Percentiles rank a stretch among this genome's conserved stretches.
phyloP scores from a whole-genome alignment of 1,140 invertebrate genomes.

The Drosophila truncata region DNA sequence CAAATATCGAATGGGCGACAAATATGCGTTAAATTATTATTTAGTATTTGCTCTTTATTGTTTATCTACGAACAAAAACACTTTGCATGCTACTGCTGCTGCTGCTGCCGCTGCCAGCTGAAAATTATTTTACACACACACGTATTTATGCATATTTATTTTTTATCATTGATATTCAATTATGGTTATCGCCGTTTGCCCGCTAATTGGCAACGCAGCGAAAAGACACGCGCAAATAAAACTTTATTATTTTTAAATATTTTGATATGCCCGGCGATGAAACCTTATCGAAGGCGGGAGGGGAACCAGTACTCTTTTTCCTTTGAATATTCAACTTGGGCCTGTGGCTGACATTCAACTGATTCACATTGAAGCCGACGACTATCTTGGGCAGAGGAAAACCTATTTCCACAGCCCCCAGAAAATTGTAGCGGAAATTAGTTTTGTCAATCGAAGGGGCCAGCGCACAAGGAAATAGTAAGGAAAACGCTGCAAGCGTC shows the following conservation, averaged over 20 bases:
- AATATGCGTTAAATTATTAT: conserved; percentile 67
- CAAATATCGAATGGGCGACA: conserved; percentile 55
- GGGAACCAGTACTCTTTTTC: not conserved
- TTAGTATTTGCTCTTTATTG: conserved; percentile 50
- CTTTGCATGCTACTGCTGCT: conserved; percentile 33
- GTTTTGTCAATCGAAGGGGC: conserved; percentile 44
- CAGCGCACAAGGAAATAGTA: conserved; percentile 13
- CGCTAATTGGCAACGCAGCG: conserved; percentile 59
- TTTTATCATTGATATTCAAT: conserved; percentile 76
- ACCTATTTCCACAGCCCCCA: conserved; percentile 12
- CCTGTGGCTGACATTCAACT: conserved; percentile 46
- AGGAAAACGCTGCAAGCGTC: not conserved
- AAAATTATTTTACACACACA: conserved; percentile 23
- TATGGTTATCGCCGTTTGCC: conserved; percentile 67
- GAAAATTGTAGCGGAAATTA: conserved; percentile 45
- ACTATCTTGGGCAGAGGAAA: conserved; percentile 15
- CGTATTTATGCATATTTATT: conserved; percentile 46
- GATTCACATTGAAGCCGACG: conserved; percentile 19
- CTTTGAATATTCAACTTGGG: conserved; percentile 3
- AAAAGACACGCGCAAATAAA: conserved; percentile 61
- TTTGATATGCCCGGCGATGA: conserved; percentile 9
- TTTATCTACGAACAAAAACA: conserved; percentile 53
- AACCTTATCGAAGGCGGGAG: not conserved
- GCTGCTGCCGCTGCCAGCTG: conserved; percentile 23
- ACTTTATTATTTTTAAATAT: conserved; percentile 41